These are phyloP conservation scores for Sebastes jordani DNA, from an alignment of 2,797 vertebrate species.

Conservation along the genomic window DNA sequence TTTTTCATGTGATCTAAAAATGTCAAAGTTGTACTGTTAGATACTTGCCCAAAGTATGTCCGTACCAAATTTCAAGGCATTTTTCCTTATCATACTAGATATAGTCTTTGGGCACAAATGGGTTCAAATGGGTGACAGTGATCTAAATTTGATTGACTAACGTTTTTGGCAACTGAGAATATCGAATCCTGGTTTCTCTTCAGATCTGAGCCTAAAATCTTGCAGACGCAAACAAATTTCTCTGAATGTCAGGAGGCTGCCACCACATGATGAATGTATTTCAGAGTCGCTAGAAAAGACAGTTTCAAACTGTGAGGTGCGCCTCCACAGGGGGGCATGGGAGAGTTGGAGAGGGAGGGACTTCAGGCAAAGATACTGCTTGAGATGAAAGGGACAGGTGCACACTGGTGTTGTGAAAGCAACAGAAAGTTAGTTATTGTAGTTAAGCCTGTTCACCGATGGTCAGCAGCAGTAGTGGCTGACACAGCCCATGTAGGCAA, in stretches of 20 bases:
- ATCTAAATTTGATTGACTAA: not conserved
- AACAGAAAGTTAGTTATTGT: not conserved
- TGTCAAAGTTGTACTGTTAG: too few relatives aligned
- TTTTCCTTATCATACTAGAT: too few relatives aligned
- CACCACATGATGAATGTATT: not conserved
- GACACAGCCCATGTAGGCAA: not conserved
- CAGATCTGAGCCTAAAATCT: not conserved
- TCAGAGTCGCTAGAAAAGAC: not conserved
- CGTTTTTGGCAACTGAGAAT: accelerated
- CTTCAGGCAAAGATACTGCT: not conserved
- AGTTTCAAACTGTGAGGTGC: not conserved
- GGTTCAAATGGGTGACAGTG: not conserved
- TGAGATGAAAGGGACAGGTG: not conserved
- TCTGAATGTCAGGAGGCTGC: not conserved
- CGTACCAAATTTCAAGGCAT: too few relatives aligned
- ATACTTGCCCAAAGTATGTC: too few relatives aligned
- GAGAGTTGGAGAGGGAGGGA: not conserved
- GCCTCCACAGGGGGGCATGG: not conserved
- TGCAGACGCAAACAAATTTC: not conserved
- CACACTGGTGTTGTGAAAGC: not conserved
- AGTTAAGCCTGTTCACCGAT: not conserved
- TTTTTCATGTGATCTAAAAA: too few relatives aligned
- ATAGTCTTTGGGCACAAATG: too few relatives aligned
- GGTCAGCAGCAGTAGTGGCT: not conserved
- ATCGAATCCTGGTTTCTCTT: not conserved